Percentiles rank a stretch among this genome's conserved stretches.
These are phyloP conservation scores for Drosophila athabasca DNA, from an alignment of 1,140 invertebrate species.

Conservation along the genomic window DNA sequence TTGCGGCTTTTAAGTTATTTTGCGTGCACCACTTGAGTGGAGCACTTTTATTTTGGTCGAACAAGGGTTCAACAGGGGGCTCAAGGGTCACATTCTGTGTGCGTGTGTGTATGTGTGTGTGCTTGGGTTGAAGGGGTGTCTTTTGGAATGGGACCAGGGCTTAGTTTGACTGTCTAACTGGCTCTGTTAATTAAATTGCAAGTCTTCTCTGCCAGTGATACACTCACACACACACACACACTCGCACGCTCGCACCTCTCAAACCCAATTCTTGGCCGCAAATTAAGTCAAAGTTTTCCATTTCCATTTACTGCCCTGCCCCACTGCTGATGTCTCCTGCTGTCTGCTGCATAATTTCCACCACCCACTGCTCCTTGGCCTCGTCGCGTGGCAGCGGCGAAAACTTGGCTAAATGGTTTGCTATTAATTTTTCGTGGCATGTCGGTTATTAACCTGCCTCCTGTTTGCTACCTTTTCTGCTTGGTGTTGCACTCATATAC, in stretches of 20 bases:
- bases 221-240: background rate
- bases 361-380: conserved; percentile 28
- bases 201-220: conserved; percentile 8
- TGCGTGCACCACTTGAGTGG: conserved; percentile 72
- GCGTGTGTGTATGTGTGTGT: too few species aligned
- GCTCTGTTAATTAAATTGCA: conserved; percentile 57
- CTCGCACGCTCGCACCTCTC: conserved; percentile 12
- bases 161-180: conserved; percentile 54
- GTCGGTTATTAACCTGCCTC: conserved; percentile 75
- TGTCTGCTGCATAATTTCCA: conserved; percentile 65
- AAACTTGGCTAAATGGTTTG: conserved; percentile 67
- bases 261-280: conserved; percentile 44
- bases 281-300: conserved; percentile 49
- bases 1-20: conserved; percentile 81
- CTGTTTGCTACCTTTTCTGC: conserved; percentile 15
- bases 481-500: conserved; percentile 32
- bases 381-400: conserved; percentile 28
- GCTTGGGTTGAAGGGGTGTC: background rate
- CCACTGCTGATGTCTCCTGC: background rate
- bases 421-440: conserved; percentile 75
- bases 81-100: conserved; percentile 16
- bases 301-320: conserved; percentile 23
- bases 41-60: conserved; percentile 36
- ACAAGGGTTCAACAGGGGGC: conserved; percentile 26
- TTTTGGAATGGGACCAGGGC: conserved; percentile 4